phyloP scores from a whole-genome alignment of 2,888 invertebrate species.

The Meliscaeva auricollis region DNA sequence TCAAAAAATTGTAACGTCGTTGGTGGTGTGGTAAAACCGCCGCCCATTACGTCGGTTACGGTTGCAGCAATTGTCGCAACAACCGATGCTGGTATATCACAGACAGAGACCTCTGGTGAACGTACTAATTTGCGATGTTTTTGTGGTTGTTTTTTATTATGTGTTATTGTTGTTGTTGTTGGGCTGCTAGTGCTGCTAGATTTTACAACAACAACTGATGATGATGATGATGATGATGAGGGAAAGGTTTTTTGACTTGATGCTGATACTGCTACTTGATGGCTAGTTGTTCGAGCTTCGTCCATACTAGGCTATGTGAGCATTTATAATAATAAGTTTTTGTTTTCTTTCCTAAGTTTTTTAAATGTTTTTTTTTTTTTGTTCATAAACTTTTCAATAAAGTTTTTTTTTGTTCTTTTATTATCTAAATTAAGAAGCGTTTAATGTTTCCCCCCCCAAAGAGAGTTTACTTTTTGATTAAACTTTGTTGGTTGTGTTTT shows the following conservation, averaged over 20 bases:
- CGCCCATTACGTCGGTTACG: constrained; percentile 82
- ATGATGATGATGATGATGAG: constrained; percentile 32
- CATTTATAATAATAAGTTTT: constrained; percentile 29
- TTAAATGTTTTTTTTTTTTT: constrained; percentile 28
- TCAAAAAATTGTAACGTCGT: constrained; percentile 74
- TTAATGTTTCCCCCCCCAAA: constrained; percentile 73
- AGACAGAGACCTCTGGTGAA: constrained; percentile 76
- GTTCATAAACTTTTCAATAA: constrained; percentile 32
- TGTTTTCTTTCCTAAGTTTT: constrained; percentile 33
- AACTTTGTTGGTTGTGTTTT: constrained; percentile 41
- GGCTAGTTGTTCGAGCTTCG: constrained; percentile 54
- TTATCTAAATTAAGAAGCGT: constrained; percentile 74
- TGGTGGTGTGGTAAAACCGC: constrained; percentile 82
- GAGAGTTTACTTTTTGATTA: constrained; percentile 50
- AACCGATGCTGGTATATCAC: constrained; percentile 74
- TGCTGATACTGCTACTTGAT: constrained; percentile 54
- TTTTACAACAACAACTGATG: constrained; percentile 16
- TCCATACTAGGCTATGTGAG: constrained; percentile 68
- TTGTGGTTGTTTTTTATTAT: constrained; percentile 54
- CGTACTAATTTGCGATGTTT: constrained; percentile 66
- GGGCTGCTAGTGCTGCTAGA: neutral
- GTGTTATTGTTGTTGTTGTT: constrained; percentile 38
- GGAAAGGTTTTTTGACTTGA: constrained; percentile 48
- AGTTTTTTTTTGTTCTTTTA: neutral
- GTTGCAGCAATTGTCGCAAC: constrained; percentile 74